Conservation (phyloP, 1,140 invertebrate genomes). For the Luehdorfia chinensis region DNA sequence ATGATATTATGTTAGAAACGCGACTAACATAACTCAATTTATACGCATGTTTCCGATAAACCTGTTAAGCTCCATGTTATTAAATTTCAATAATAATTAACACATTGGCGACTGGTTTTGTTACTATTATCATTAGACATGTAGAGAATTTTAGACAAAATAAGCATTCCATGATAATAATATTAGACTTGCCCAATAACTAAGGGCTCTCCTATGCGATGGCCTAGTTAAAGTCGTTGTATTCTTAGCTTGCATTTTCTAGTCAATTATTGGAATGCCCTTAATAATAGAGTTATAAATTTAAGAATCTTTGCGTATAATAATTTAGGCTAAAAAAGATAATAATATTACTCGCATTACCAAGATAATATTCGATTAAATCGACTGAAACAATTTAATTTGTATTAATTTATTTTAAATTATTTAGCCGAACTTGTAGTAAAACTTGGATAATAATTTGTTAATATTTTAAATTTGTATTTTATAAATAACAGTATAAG, state of each 20-base stretch:
- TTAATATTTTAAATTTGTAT: no score
- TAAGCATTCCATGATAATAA: conserved; percentile 11
- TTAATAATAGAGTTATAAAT: conserved; percentile 14
- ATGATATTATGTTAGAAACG: neutral
- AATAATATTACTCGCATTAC: conserved; percentile 2
- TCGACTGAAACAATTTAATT: conserved; percentile 8
- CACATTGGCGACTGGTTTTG: neutral
- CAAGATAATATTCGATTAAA: conserved; percentile 1
- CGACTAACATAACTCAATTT: neutral
- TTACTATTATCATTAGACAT: neutral
- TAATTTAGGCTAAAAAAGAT: conserved; percentile 10
- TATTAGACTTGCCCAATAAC: conserved; percentile 8
- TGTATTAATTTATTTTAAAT: no score
- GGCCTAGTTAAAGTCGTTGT: conserved; percentile 48
- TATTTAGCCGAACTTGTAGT: no score
- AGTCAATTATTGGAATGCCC: conserved; percentile 60
- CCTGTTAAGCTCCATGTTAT: conserved; percentile 4
- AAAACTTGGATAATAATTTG: no score
- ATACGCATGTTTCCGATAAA: conserved; percentile 1
- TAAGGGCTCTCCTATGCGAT: conserved; percentile 15
- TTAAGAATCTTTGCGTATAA: conserved; percentile 10
- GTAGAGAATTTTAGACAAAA: neutral
- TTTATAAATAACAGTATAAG: no score
- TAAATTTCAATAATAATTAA: conserved; percentile 4
- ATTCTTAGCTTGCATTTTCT: conserved; percentile 44